These are phyloP conservation scores for Holacanthus passer DNA, from an alignment of 2,113 vertebrate genomes.

Conservation along the genomic window DNA sequence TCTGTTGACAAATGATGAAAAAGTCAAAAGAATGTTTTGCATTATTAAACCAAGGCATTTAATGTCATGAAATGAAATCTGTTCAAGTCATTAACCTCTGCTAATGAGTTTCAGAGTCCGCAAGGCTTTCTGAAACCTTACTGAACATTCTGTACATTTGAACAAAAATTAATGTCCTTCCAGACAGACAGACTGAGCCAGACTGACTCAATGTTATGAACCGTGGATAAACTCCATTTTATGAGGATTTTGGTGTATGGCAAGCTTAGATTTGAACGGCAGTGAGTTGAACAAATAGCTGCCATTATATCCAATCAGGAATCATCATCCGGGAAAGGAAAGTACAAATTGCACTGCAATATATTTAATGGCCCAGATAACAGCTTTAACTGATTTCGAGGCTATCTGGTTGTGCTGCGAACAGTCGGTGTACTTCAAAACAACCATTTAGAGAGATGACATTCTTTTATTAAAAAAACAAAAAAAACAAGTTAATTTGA, in stretches of 20 bases:
- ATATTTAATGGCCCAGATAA: constrained; percentile 39
- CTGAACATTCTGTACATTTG: background rate
- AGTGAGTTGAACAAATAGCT: constrained; percentile 36
- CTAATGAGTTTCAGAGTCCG: constrained; percentile 34
- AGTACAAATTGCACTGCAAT: constrained; percentile 24
- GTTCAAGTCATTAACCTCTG: constrained; percentile 44
- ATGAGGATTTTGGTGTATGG: constrained; percentile 17
- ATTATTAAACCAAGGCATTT: constrained; percentile 19
- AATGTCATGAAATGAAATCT: constrained; percentile 15
- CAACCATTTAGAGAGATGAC: background rate
- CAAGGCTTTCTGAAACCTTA: constrained; percentile 23
- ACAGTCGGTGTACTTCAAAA: background rate
- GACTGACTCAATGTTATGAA: constrained; percentile 47
- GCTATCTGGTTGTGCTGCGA: background rate
- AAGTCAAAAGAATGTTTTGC: background rate
- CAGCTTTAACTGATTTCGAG: background rate
- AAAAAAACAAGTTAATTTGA: background rate
- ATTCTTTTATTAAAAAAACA: background rate
- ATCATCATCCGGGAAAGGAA: constrained; percentile 16
- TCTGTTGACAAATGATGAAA: background rate
- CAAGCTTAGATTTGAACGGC: constrained; percentile 21
- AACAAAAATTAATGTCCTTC: constrained; percentile 27
- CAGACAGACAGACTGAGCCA: constrained; percentile 14
- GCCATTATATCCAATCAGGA: constrained; percentile 30
- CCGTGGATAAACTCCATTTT: constrained; percentile 11